Percentiles rank a stretch among this genome's conserved stretches.
These are phyloP conservation scores for Argopecten irradians DNA, from an alignment of 1,140 invertebrate genomes.

Conservation along the genomic window DNA sequence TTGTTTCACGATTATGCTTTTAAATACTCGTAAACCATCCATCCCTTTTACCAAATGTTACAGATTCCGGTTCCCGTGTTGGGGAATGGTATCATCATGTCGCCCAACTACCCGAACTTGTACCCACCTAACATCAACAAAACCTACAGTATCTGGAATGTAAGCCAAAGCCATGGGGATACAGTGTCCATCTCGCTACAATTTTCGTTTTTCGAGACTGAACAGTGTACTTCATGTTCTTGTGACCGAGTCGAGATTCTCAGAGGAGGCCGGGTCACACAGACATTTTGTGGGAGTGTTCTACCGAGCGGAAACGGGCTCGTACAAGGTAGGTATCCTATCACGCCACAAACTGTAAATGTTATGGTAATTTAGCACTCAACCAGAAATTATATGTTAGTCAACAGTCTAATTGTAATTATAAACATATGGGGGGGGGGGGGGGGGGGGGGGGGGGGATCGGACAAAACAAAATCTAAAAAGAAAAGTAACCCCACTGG, in stretches of 20 bases:
- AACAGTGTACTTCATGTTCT: background rate
- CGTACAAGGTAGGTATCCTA: background rate
- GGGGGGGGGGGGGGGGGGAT: too few relatives aligned
- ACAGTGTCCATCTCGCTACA: background rate
- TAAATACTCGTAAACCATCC: background rate
- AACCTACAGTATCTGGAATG: background rate
- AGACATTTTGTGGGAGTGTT: background rate
- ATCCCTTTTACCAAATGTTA: background rate
- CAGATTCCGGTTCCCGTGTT: background rate
- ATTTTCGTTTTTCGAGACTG: background rate
- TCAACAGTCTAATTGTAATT: too few relatives aligned
- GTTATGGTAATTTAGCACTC: too few relatives aligned
- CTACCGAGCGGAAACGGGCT: background rate
- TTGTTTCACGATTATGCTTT: too few relatives aligned
- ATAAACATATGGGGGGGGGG: too few relatives aligned
- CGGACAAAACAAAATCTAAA: too few relatives aligned
- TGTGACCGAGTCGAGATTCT: background rate
- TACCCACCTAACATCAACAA: background rate
- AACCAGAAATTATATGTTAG: too few relatives aligned
- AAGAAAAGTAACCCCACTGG: too few relatives aligned
- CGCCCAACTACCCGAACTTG: background rate
- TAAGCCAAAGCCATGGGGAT: background rate
- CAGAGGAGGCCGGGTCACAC: background rate
- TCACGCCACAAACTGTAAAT: too few relatives aligned
- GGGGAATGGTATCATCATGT: conserved; percentile 1